Percentiles rank a stretch among this genome's conserved stretches.
Conservation (phyloP, 2,888 invertebrate species). For the Oegoconia quadripuncta region DNA sequence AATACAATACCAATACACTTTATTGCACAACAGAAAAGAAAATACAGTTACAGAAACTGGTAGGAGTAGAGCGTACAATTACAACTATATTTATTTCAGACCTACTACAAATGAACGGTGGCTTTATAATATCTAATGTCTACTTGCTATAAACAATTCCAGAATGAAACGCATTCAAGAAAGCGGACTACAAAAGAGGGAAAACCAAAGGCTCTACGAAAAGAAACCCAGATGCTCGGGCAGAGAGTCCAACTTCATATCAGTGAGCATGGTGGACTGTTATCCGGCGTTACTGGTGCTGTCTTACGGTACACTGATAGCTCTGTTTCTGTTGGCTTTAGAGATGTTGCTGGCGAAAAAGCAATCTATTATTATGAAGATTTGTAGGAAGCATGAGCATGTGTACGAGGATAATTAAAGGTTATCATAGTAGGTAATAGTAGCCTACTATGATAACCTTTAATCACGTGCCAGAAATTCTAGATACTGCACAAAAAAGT, state of each 20-base stretch:
- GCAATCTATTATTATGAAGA: constrained; percentile 25
- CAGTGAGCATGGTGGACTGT: constrained; percentile 82
- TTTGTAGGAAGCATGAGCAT: constrained; percentile 14
- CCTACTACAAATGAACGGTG: background rate
- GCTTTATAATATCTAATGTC: background rate
- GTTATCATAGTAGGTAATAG: no score
- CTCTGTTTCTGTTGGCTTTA: constrained; percentile 38
- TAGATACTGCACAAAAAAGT: no score
- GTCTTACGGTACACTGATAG: constrained; percentile 47
- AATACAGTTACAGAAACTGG: no score
- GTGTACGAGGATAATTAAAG: no score
- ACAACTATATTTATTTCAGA: no score
- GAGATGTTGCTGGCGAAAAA: constrained; percentile 43
- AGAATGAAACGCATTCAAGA: constrained; percentile 68
- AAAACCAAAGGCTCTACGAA: constrained; percentile 79
- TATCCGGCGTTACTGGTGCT: constrained; percentile 66
- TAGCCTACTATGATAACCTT: no score
- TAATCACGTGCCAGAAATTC: no score
- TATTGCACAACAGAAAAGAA: no score
- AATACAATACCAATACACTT: no score
- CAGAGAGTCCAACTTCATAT: constrained; percentile 80
- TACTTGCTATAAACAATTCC: constrained; percentile 17
- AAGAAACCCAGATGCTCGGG: constrained; percentile 81
- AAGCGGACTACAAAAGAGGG: constrained; percentile 79
- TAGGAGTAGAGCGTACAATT: no score